These are phyloP conservation scores for Onychostruthus taczanowskii DNA, from an alignment of 2,113 vertebrate genomes.

Conservation along the genomic window DNA sequence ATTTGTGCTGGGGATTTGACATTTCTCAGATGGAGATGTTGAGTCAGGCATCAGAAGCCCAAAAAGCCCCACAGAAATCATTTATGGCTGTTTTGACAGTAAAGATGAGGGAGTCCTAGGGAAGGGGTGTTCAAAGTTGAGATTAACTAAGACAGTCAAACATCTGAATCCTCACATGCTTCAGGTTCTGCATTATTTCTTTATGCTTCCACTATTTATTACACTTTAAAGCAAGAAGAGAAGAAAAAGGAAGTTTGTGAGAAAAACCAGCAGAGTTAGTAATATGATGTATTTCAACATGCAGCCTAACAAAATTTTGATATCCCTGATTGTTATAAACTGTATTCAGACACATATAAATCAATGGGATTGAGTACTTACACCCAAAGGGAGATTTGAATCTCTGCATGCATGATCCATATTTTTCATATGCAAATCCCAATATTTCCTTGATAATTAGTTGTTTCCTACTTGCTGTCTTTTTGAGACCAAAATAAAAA, in stretches of 20 bases:
- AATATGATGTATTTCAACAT: background rate
- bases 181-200: background rate
- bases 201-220: background rate
- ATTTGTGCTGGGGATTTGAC: accelerated
- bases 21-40: background rate
- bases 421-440: background rate
- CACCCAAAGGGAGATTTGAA: background rate
- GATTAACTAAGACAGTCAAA: background rate
- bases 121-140: background rate
- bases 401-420: background rate
- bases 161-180: background rate
- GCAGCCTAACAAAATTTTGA: background rate
- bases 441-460: background rate
- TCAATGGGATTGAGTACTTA: background rate
- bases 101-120: background rate
- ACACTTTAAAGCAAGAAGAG: background rate
- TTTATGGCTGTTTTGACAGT: background rate
- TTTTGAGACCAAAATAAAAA: background rate
- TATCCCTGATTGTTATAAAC: background rate
- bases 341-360: background rate
- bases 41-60: background rate
- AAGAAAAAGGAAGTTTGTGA: background rate
- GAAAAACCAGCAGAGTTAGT: background rate
- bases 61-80: background rate
- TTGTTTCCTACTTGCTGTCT: background rate